phyloP scores from a whole-genome alignment of 1,140 invertebrate species.

The Lepidurus packardi region DNA sequence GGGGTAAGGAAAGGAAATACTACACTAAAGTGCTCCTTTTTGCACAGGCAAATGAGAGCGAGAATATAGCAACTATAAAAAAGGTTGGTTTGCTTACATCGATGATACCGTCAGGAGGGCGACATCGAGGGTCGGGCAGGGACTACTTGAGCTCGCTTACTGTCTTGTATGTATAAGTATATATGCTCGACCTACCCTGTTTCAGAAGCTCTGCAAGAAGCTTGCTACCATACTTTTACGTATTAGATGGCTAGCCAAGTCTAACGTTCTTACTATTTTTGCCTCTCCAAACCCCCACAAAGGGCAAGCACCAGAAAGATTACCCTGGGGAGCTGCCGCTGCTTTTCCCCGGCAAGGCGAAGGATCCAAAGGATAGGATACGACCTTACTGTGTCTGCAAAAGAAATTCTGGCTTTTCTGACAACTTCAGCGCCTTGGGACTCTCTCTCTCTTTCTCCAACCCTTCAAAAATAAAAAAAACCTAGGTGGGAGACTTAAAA shows the following conservation, averaged over 20 bases:
- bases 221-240: background rate
- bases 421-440: background rate
- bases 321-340: background rate
- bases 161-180: constrained; percentile 2
- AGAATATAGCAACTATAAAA: background rate
- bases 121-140: background rate
- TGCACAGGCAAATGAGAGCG: background rate
- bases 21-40: background rate
- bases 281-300: background rate
- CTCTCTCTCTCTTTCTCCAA: background rate
- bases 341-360: background rate
- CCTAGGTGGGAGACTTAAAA: background rate
- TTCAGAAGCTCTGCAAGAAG: background rate
- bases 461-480: background rate
- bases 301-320: constrained; percentile 4
- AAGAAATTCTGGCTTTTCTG: constrained; percentile 1
- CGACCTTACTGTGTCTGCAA: background rate
- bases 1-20: background rate
- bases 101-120: background rate
- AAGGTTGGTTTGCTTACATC: constrained; percentile 4
- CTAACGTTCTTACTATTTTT: background rate
- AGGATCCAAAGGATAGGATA: background rate
- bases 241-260: background rate
- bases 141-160: background rate
- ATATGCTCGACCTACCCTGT: background rate